Evolutionary conservation across 1,140 invertebrate genomes (phyloP), one percentile per base, ranked within the genome.

Genomic region (Heliothis virescens): DNA sequence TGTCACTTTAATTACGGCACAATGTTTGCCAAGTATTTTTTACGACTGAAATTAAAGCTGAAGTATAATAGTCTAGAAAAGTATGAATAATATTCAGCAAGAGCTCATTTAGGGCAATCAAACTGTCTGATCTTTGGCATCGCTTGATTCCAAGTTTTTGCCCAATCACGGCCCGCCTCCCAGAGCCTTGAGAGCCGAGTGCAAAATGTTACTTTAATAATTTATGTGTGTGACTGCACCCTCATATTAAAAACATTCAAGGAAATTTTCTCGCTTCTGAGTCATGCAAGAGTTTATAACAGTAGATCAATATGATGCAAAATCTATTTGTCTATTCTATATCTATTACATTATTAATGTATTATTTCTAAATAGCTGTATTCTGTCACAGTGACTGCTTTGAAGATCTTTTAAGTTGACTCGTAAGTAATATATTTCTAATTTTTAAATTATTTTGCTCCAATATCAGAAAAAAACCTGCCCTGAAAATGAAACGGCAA

Each of bases 181-280:
- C 3, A 3, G 18, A 34, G 18, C 3, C 55, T 13, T 11, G 50
- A 16, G 26, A 53, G n/a, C 9, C 34, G 52, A 60, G 55, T 74
- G 29, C 55, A 74, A 60, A 74, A 72, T 74, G 71, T 60, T 60
- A 74, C 71, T 59, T 47, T n/a, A 34, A 21, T 73, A 73, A 59
- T 59, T 73, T 59, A 59, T 73, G 55, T 73, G 34, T 73, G 55
- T 47, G 71, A 59, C 53, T 73, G 55, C 71, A 73, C 34, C 48
- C 71, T 48, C 71, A 73, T 73, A 73, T 73, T 73, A 73, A 73
- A 72, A 73, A 73, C 71, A 73, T 73, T 59, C 34, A 59, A 73
- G 71, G 47, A 59, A 74, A 74, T 59, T 74, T 59, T 47, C 71
- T 41, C 26, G 29, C 53, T 59, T 5, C 55, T 74, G 16, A 18